These are phyloP conservation scores for Chionis minor DNA, from an alignment of 2,113 vertebrate genomes.

Conservation along the genomic window DNA sequence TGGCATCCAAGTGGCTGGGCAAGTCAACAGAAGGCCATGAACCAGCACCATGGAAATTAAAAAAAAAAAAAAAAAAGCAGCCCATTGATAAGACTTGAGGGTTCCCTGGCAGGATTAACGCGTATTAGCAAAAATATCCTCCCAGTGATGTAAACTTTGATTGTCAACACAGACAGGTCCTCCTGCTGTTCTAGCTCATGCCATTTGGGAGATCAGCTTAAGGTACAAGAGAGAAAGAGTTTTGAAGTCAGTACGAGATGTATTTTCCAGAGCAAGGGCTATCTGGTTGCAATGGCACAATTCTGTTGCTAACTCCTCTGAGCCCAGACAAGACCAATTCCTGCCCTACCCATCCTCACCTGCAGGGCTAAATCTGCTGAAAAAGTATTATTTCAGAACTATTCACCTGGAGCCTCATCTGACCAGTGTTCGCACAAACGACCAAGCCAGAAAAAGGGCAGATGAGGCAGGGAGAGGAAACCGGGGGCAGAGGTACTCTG, in stretches of 20 bases:
- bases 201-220: not conserved
- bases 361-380: not conserved
- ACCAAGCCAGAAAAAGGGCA: not conserved
- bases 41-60: not conserved
- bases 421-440: rapidly evolving
- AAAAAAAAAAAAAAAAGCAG: not conserved
- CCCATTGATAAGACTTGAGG: not conserved
- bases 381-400: not conserved
- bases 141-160: not conserved
- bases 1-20: too few relatives aligned
- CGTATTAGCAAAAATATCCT: not conserved
- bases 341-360: not conserved
- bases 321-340: not conserved
- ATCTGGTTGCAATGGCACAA: not conserved
- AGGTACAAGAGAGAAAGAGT: not conserved
- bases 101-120: not conserved
- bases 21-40: not conserved
- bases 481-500: rapidly evolving
- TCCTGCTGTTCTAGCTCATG: not conserved
- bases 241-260: not conserved
- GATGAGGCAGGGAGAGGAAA: not conserved
- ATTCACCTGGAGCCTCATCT: not conserved
- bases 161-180: not conserved
- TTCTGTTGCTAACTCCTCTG: not conserved
- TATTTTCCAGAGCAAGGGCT: not conserved